A percentile compares a stretch with the other conserved stretches of the same genome.
Conservation (phyloP, 1,140 invertebrate species). For the Bombus sibiricus region DNA sequence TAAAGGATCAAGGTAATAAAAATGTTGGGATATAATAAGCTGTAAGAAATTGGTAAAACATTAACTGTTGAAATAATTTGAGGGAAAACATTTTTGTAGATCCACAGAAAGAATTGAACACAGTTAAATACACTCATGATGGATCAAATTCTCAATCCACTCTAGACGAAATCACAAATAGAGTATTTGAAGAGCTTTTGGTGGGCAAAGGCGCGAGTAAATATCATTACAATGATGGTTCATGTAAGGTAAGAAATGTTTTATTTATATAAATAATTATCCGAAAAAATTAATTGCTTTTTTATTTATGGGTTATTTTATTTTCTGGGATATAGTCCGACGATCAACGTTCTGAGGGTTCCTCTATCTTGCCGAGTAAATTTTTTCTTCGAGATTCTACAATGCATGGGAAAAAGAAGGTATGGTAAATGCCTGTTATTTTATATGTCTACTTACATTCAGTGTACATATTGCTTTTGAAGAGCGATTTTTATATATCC, state of each 20-base stretch:
- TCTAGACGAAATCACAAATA: constrained; percentile 92
- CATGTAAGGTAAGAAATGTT: constrained; percentile 84
- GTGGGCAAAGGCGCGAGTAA: constrained; percentile 84
- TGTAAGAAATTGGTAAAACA: background rate
- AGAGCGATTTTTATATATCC: background rate
- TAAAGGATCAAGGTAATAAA: constrained; percentile 78
- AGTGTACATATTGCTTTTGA: background rate
- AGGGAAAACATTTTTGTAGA: constrained; percentile 50
- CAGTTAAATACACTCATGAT: constrained; percentile 71
- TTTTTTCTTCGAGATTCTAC: constrained; percentile 87
- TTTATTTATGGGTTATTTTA: constrained; percentile 25
- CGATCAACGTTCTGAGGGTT: constrained; percentile 89
- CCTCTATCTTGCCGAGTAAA: constrained; percentile 87
- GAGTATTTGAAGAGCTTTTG: constrained; percentile 92
- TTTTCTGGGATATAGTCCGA: constrained; percentile 83
- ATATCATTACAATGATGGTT: constrained; percentile 82
- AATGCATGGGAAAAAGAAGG: constrained; percentile 80
- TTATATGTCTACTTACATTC: background rate
- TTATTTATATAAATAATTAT: constrained; percentile 14
- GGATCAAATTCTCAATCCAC: constrained; percentile 80
- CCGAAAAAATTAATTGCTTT: constrained; percentile 1
- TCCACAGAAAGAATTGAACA: constrained; percentile 61
- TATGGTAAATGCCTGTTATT: constrained; percentile 30
- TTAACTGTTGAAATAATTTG: background rate
- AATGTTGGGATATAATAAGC: background rate